Evolutionary conservation across 2,888 invertebrate genomes (phyloP).

Genomic region (Apamea anceps): DNA sequence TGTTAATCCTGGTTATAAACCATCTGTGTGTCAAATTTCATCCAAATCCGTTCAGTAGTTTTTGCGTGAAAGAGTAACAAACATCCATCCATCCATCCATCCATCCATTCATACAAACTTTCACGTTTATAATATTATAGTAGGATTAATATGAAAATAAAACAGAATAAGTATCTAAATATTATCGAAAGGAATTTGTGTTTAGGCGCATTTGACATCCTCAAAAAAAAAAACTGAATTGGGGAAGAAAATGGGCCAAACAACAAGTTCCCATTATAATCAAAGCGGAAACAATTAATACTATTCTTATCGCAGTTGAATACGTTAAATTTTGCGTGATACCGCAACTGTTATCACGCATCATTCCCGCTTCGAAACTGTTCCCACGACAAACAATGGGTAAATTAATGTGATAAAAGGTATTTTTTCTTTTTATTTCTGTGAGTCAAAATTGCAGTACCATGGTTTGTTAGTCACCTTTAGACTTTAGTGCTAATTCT

Average conservation of each 20-base stretch:
- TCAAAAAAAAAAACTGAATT: neutral
- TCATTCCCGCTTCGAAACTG: constrained; percentile 28
- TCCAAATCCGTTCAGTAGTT: too few species aligned
- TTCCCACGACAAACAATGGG: constrained; percentile 57
- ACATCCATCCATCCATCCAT: too few species aligned
- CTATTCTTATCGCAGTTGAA: constrained; percentile 27
- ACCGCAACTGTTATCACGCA: constrained; percentile 59
- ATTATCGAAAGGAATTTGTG: neutral
- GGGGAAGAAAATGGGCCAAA: neutral
- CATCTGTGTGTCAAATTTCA: too few species aligned
- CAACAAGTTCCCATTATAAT: constrained; percentile 31
- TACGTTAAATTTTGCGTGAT: constrained; percentile 44
- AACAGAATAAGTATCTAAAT: neutral
- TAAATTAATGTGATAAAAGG: neutral
- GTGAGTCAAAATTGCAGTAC: neutral
- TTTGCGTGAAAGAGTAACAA: too few species aligned
- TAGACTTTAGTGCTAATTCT: constrained; percentile 23
- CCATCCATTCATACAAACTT: too few species aligned
- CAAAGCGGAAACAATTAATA: constrained; percentile 46
- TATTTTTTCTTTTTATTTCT: neutral
- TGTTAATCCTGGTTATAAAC: too few species aligned
- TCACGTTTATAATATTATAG: too few species aligned
- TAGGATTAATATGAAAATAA: neutral
- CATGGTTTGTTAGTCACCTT: constrained; percentile 6
- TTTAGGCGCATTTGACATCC: too few species aligned